A percentile compares a stretch with the other conserved stretches of the same genome.
Evolutionary conservation across 2,797 vertebrate species (phyloP).

Genomic region (Chaenodraco wilsoni): DNA sequence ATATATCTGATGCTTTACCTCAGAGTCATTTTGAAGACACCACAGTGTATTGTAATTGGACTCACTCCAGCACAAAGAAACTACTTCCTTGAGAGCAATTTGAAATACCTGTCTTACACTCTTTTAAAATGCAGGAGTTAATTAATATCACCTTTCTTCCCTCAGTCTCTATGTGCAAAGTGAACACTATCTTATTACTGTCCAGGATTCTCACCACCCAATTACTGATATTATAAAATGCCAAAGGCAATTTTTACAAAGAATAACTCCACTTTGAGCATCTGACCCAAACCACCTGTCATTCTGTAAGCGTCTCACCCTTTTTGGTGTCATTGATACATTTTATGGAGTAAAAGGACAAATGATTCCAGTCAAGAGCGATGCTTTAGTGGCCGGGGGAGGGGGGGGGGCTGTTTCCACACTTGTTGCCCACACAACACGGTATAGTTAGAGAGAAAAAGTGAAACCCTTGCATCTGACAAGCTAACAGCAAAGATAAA

Average conservation of each 20-base stretch:
- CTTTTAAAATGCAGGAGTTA: conserved; percentile 48
- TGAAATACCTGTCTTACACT: conserved; percentile 26
- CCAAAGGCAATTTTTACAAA: conserved; percentile 30
- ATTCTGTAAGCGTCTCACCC: background rate
- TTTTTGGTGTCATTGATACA: background rate
- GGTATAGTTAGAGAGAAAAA: background rate
- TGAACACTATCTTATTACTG: conserved; percentile 23
- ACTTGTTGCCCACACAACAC: background rate
- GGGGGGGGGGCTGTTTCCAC: background rate
- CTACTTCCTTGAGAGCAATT: conserved; percentile 30
- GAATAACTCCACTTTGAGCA: conserved; percentile 23
- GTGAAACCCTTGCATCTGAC: background rate
- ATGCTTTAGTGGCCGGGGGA: background rate
- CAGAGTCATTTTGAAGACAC: conserved; percentile 51
- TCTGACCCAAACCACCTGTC: conserved; percentile 6
- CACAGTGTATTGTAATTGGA: conserved; percentile 55
- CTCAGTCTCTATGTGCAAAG: conserved; percentile 17
- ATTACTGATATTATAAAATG: conserved; percentile 38
- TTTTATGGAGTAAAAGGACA: background rate
- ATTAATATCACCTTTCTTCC: conserved; percentile 44
- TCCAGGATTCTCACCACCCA: conserved; percentile 36
- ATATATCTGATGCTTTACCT: conserved; percentile 56
- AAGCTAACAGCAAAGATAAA: background rate
- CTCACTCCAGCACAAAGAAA: conserved; percentile 33
- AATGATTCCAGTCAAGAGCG: background rate